phyloP scores from a whole-genome alignment of 2,888 invertebrate genomes.

The Megastigmus dorsalis region DNA sequence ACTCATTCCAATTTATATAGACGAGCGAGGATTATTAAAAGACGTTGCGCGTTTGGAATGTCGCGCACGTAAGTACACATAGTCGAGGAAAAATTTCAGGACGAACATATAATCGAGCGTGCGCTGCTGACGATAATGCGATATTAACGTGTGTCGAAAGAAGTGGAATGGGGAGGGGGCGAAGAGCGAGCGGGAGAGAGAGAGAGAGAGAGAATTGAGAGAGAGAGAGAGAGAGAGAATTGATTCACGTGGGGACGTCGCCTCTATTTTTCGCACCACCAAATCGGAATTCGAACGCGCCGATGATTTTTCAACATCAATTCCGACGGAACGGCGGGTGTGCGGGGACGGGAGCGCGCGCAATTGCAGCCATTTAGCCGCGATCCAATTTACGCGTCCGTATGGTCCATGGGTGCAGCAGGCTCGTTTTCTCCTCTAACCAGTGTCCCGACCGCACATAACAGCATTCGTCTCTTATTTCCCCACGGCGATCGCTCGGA shows the following conservation, averaged over 20 bases:
- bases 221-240: slow-evolving; percentile 1
- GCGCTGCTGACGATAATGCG: slow-evolving; percentile 14
- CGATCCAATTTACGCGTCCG: slow-evolving; percentile 59
- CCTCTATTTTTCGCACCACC: slow-evolving; percentile 36
- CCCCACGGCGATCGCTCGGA: slow-evolving; percentile 27
- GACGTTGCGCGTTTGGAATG: neutral
- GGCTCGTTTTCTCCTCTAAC: slow-evolving; percentile 56
- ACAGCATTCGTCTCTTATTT: slow-evolving; percentile 43
- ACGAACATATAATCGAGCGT: slow-evolving; percentile 19
- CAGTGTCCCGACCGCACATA: slow-evolving; percentile 12
- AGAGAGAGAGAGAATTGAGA: slow-evolving; percentile 22
- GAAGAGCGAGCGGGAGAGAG: neutral
- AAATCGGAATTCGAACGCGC: slow-evolving; percentile 39
- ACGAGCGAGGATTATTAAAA: neutral
- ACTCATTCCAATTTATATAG: neutral
- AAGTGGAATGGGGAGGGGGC: neutral
- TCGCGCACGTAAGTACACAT: neutral
- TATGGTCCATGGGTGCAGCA: slow-evolving; percentile 38
- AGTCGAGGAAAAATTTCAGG: slow-evolving; percentile 4
- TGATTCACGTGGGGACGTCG: slow-evolving; percentile 8
- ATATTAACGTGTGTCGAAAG: neutral
- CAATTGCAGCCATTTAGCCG: slow-evolving; percentile 58
- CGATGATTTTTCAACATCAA: slow-evolving; percentile 58
- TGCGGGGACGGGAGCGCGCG: slow-evolving; percentile 30
- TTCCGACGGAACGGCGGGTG: no score